phyloP scores from a whole-genome alignment of 2,888 invertebrate genomes.

The Drosophila robusta region DNA sequence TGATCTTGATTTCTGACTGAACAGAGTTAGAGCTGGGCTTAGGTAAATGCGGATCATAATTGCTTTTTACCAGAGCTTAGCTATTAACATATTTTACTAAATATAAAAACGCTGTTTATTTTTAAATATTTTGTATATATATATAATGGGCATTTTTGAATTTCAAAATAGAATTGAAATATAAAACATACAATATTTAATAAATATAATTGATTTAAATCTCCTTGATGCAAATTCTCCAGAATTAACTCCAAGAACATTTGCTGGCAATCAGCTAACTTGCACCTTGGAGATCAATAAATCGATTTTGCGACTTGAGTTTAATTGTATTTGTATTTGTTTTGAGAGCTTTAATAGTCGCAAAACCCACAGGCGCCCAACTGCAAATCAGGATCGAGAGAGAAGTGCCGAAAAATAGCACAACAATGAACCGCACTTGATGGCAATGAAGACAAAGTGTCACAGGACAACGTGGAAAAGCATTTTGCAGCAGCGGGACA shows the following conservation, averaged over 20 bases:
- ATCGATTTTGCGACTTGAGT: neutral
- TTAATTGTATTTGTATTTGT: neutral
- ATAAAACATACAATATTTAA: no score
- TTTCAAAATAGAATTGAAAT: no score
- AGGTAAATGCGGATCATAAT: no score
- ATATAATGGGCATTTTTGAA: no score
- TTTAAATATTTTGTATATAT: no score
- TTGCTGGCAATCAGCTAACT: neutral
- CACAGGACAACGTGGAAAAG: slow-evolving; percentile 34
- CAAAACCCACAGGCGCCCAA: neutral
- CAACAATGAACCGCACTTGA: slow-evolving; percentile 69
- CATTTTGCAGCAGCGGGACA: slow-evolving; percentile 28
- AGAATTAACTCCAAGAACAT: neutral
- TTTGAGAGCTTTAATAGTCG: neutral
- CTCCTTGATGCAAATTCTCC: neutral
- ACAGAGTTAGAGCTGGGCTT: no score
- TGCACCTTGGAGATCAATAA: neutral
- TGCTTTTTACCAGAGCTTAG: no score
- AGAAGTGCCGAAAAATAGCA: slow-evolving; percentile 44
- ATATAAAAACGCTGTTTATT: no score
- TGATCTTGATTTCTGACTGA: no score
- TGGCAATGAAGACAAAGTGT: slow-evolving; percentile 56
- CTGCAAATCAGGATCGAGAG: neutral
- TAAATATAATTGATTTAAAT: no score
- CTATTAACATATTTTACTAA: no score